These are phyloP conservation scores for Aradus depressus DNA, from an alignment of 2,888 invertebrate genomes.

Conservation along the genomic window DNA sequence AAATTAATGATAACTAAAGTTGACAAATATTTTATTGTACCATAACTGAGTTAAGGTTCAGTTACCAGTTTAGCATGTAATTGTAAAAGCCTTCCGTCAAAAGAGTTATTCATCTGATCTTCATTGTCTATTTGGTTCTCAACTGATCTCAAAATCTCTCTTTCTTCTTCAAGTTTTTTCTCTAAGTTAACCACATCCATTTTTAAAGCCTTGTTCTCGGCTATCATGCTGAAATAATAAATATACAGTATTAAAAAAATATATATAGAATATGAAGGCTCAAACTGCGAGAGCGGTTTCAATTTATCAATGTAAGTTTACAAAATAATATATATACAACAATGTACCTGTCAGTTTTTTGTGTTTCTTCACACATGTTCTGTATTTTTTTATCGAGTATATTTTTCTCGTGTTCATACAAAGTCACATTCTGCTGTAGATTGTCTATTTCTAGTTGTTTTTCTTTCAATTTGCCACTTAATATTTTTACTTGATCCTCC, in stretches of 20 bases:
- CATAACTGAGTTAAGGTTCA: no score
- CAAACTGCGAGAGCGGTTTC: no score
- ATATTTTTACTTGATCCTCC: background rate
- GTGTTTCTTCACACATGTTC: slow-evolving; percentile 10
- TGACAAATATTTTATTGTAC: no score
- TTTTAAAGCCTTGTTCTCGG: slow-evolving; percentile 3
- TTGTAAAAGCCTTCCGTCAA: slow-evolving; percentile 16
- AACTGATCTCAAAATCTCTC: background rate
- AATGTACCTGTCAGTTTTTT: slow-evolving; percentile 16
- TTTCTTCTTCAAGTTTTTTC: slow-evolving; percentile 8
- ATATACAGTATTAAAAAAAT: no score
- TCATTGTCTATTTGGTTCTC: slow-evolving; percentile 14
- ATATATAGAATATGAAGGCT: no score
- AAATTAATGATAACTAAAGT: no score
- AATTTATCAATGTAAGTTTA: no score
- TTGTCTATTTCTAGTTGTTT: background rate
- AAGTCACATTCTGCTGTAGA: slow-evolving; percentile 21
- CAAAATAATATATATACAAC: background rate
- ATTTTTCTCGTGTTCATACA: slow-evolving; percentile 26
- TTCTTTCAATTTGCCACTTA: slow-evolving; percentile 3
- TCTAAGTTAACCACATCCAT: background rate
- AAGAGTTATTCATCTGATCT: slow-evolving; percentile 15
- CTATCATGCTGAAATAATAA: slow-evolving; percentile 4
- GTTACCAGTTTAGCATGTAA: slow-evolving; percentile 19
- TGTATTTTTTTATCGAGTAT: slow-evolving; percentile 20